Evolutionary conservation across 1,140 invertebrate genomes (phyloP).

Genomic region (Nylanderia fulva): DNA sequence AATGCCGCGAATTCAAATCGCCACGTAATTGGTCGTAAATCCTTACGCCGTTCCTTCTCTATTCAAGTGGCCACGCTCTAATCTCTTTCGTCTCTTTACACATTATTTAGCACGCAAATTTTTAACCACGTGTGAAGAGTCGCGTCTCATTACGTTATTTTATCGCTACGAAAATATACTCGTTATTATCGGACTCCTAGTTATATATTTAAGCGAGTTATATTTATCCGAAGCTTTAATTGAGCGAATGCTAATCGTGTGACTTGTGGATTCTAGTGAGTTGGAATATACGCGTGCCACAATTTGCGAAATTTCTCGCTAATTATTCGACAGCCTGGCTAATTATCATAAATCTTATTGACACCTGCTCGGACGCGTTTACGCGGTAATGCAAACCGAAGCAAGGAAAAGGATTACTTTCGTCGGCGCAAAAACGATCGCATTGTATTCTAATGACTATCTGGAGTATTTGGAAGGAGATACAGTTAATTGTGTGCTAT

Average conservation of each 20-base stretch:
- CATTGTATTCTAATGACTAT: slow-evolving; percentile 53
- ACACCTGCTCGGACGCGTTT: slow-evolving; percentile 58
- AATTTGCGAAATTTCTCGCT: slow-evolving; percentile 52
- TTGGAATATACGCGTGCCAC: slow-evolving; percentile 14
- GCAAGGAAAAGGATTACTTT: slow-evolving; percentile 46
- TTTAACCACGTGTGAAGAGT: slow-evolving; percentile 1
- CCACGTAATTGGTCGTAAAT: slow-evolving; percentile 55
- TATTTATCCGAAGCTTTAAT: neutral
- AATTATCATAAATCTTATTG: slow-evolving; percentile 80
- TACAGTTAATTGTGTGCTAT: neutral
- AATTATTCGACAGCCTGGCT: slow-evolving; percentile 76
- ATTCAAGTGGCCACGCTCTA: slow-evolving; percentile 18
- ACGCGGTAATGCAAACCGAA: slow-evolving; percentile 30
- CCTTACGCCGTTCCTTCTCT: slow-evolving; percentile 29
- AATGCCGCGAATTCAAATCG: slow-evolving; percentile 59
- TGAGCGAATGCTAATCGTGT: slow-evolving; percentile 8
- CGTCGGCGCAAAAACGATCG: slow-evolving; percentile 11
- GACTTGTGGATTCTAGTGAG: slow-evolving; percentile 4
- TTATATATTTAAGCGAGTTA: neutral
- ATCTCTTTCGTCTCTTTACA: neutral
- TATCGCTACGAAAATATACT: neutral
- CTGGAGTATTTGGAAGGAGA: slow-evolving; percentile 20
- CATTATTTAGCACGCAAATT: neutral
- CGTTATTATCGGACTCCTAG: neutral
- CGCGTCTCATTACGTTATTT: neutral